Evolutionary conservation across 1,140 invertebrate genomes (phyloP).

Genomic region (Apis dorsata): DNA sequence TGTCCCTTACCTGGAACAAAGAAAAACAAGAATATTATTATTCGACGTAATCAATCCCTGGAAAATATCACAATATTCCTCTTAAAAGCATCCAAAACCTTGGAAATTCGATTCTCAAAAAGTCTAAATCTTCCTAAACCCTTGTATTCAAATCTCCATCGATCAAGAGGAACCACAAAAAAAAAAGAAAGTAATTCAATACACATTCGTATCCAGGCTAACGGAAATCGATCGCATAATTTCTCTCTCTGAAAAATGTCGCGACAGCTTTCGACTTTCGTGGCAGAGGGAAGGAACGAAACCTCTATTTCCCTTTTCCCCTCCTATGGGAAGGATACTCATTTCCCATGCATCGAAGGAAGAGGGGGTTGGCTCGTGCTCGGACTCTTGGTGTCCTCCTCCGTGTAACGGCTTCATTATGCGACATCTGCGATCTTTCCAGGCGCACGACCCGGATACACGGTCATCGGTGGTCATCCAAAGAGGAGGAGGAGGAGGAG

Average conservation of each 20-base stretch:
- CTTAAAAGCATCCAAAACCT: too few species aligned
- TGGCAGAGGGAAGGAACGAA: background rate
- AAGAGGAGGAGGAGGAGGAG: background rate
- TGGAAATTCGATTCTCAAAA: too few species aligned
- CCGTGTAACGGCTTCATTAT: conserved; percentile 66
- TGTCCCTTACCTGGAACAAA: conserved; percentile 48
- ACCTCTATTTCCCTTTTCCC: conserved; percentile 37
- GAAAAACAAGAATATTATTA: background rate
- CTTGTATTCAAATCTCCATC: too few species aligned
- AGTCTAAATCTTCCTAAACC: too few species aligned
- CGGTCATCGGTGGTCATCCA: conserved; percentile 1
- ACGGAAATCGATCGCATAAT: conserved; percentile 27
- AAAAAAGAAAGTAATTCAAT: background rate
- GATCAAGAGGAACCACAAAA: background rate
- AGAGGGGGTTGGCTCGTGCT: background rate
- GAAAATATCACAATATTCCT: too few species aligned
- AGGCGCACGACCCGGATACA: conserved; percentile 40
- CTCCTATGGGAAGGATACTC: conserved; percentile 21
- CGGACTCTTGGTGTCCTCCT: conserved; percentile 42
- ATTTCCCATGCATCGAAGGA: conserved; percentile 35
- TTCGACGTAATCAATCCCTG: too few species aligned
- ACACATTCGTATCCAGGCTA: background rate
- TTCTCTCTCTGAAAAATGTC: background rate
- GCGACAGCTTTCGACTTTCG: conserved; percentile 30
- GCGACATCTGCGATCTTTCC: conserved; percentile 63